Conservation (phyloP, 2,797 vertebrate species). For the Bothrops alternatus region DNA sequence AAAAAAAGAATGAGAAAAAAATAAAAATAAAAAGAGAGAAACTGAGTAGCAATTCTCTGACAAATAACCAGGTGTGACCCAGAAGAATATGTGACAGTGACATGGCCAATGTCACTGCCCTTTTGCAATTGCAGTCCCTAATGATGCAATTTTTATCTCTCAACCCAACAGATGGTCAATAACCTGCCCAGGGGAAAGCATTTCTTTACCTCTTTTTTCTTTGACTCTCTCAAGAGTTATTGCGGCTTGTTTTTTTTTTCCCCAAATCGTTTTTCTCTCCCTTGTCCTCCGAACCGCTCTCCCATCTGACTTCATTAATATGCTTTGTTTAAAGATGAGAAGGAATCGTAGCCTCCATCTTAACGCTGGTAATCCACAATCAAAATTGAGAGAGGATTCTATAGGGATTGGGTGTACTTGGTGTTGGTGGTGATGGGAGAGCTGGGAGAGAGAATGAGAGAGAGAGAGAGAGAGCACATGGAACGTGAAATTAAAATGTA, state of each 20-base stretch:
- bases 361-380: slow-evolving; percentile 62
- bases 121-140: slow-evolving; percentile 38
- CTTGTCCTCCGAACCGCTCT: background rate
- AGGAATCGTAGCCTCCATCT: slow-evolving; percentile 31
- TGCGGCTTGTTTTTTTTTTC: slow-evolving; percentile 14
- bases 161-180: slow-evolving; percentile 44
- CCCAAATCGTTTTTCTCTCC: slow-evolving; percentile 32
- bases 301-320: slow-evolving; percentile 46
- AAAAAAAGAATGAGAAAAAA: background rate
- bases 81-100: slow-evolving; percentile 17
- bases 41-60: slow-evolving; percentile 22
- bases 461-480: slow-evolving; percentile 19
- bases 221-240: slow-evolving; percentile 34
- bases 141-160: slow-evolving; percentile 51
- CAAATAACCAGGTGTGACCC: slow-evolving; percentile 25
- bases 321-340: slow-evolving; percentile 51
- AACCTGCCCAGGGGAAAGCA: slow-evolving; percentile 17
- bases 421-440: background rate
- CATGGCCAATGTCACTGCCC: slow-evolving; percentile 12
- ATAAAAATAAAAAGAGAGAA: background rate
- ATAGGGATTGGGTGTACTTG: slow-evolving; percentile 32
- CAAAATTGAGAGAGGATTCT: slow-evolving; percentile 65
- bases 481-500: slow-evolving; percentile 78
- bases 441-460: too few relatives aligned
- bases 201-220: slow-evolving; percentile 52